Evolutionary conservation across 2,113 vertebrate genomes (phyloP), one percentile per base, ranked within the genome.

Genomic region (Microcebus murinus): DNA sequence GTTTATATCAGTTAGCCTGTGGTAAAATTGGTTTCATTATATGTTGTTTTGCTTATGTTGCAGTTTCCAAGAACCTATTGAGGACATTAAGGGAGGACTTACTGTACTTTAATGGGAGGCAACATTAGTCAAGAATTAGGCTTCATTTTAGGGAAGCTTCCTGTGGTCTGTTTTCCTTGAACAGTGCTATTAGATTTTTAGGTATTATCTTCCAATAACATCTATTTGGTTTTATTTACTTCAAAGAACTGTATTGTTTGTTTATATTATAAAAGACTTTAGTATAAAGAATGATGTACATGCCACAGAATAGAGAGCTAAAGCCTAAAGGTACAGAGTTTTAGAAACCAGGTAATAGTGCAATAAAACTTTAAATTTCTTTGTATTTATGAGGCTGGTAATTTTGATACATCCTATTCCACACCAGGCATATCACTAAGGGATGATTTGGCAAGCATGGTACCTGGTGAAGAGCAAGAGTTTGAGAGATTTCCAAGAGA

Each of bases 391-490:
- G 42, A 87, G 31, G 17, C 21, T 90, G 68, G 63, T 95, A 45
- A 80, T 81, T 94, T 89, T 95, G 87, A 61, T 76, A 63, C 27
- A 50, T 96, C n/a, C 20, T 93, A 4, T 97, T 83, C 36, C 25
- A 42, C 63, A 17, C 65, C n/a, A 67, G 45, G n/a, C 29, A 29
- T 77, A 57, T 71, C 50, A 76, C 27, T 68, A 42, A 85, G 59
- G 50, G 65, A 93, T 45, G 59, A 82, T 96, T 96, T 93, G 86
- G 59, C 57, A 34, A 87, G 73, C 55, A 23, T 90, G 50, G 39
- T 90, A 42, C 80, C 74, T 94, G 77, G 42, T 90, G 23, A 52
- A 84, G 84, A 95, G 57, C n/a, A 95, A 93, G n/a, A 96, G 15
- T 86, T 82, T 83, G 42, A 82, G 91, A 71, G 55, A 71, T 82